Conservation (phyloP, 2,797 vertebrate genomes). For the Hephaestus fuliginosus region DNA sequence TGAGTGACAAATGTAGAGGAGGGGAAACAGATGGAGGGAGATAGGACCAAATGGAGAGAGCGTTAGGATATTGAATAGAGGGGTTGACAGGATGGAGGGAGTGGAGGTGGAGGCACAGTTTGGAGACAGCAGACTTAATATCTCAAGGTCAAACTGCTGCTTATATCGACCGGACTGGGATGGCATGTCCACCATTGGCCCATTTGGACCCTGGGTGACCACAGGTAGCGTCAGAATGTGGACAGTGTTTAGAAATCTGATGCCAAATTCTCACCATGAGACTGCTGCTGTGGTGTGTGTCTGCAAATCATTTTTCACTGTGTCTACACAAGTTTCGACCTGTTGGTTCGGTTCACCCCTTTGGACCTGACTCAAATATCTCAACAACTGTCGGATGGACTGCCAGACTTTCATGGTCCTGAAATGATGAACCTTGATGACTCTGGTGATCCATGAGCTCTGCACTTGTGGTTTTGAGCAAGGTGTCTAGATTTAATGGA, state of each 20-base stretch:
- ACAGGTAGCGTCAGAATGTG: not conserved
- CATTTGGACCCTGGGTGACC: not conserved
- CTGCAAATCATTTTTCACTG: not conserved
- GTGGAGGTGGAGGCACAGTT: not conserved
- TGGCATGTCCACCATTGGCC: not conserved
- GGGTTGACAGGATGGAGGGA: constrained; percentile 6
- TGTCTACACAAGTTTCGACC: not conserved
- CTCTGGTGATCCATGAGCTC: not conserved
- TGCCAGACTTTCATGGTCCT: not conserved
- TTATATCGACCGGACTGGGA: not conserved
- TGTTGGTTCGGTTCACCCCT: not conserved
- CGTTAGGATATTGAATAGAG: constrained; percentile 2
- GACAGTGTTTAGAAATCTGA: not conserved
- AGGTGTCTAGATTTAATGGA: not conserved
- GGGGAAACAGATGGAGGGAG: constrained; percentile 39
- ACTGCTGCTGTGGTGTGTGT: constrained; percentile 17
- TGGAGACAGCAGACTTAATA: constrained; percentile 12
- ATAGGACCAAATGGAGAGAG: constrained; percentile 27
- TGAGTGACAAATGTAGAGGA: constrained; percentile 28
- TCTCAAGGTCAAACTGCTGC: constrained; percentile 49
- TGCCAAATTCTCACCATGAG: not conserved
- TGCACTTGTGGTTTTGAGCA: not conserved
- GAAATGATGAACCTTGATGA: not conserved
- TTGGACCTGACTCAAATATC: not conserved
- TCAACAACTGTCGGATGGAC: not conserved